phyloP scores from a whole-genome alignment of 2,113 vertebrate genomes.

The Aviceda subcristata region DNA sequence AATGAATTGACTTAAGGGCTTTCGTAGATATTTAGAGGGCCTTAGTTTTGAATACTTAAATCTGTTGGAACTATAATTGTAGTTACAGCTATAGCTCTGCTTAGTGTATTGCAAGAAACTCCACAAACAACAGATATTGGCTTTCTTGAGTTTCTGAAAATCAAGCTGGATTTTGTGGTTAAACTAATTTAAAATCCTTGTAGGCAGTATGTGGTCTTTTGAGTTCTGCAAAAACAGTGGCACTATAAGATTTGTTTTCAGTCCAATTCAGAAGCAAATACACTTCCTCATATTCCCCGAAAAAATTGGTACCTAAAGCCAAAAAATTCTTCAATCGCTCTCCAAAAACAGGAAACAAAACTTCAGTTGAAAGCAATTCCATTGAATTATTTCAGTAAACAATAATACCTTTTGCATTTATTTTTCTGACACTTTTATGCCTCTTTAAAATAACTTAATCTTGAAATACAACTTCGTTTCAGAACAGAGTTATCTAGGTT shows the following conservation, averaged over 20 bases:
- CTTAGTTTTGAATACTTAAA: slow-evolving; percentile 4
- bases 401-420: background rate
- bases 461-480: background rate
- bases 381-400: background rate
- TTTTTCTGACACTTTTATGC: background rate
- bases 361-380: background rate
- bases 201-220: background rate
- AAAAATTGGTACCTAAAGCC: background rate
- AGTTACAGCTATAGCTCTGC: background rate
- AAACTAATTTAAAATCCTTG: background rate
- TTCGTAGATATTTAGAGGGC: slow-evolving; percentile 47
- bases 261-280: background rate
- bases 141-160: background rate
- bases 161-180: background rate
- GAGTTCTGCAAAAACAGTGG: background rate
- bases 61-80: background rate
- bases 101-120: background rate
- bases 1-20: slow-evolving; percentile 70
- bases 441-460: background rate
- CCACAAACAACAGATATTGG: background rate
- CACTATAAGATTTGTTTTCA: background rate
- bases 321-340: background rate
- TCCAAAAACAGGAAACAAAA: background rate
- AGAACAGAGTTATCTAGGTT: background rate
- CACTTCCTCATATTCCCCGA: background rate